Evolutionary conservation across 2,888 invertebrate genomes (phyloP), one percentile per base, ranked within the genome.

Genomic region (Tenthredo mesomela): DNA sequence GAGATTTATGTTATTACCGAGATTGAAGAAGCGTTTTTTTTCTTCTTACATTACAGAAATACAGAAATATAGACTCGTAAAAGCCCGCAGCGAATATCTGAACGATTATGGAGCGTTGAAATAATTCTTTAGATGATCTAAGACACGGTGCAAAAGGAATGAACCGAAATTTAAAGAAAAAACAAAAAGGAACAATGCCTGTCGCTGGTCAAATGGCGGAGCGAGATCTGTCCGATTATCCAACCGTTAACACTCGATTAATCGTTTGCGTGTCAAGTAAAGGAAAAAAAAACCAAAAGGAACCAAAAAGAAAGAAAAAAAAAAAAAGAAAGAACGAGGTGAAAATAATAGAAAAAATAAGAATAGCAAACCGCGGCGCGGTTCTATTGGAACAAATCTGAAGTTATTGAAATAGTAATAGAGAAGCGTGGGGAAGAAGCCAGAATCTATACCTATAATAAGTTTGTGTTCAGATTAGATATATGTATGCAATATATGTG

Each of bases 171-270:
- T 40, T 12, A 80, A 61, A 40, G 18, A 37, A 21, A 9, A 18
- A 61, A 40, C 5, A 15, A 18, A 77, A 50, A 6, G 37, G 61
- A 61, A 80, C 80, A 61, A 58, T 58, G 15, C 61, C 21, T 37
- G 61, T 80, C 61, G 21, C 61, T 61, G 40, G 21, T 80, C 77
- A 54, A 80, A 80, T 61, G 58, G 21, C 80, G 40, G 40, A 37
- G 37, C 40, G 40, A 80, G 80, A 80, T 80, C 40, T 80, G 40
- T 58, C 80, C 80, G 80, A 80, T 80, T 80, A 29, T 47, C 70
- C 67, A 67, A 70, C 67, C 82, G 61, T 80, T 40, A 61, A 65
- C 61, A 29, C 40, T 37, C 80, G 67, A 65, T 65, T 70, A 67
- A 65, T 25, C 67, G 82, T 47, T 61, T 29, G 82, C 43, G 18